Base-by-base conservation (phyloP, 2,113 vertebrate genomes). In the Grallaria varia region DNA sequence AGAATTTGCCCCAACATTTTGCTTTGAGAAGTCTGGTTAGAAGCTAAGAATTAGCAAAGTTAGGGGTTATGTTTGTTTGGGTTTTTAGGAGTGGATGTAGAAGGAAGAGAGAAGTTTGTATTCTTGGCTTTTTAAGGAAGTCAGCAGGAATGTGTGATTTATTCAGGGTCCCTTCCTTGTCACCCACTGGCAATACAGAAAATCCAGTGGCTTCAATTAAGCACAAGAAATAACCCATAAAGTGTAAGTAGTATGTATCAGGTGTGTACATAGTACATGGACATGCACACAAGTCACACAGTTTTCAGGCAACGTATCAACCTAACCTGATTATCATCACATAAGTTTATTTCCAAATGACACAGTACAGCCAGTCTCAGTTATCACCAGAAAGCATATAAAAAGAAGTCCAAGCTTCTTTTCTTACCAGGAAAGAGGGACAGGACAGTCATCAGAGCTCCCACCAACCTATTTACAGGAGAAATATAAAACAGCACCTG, bases 381-480 rank as follows among this genome's bases (percentile, higher is more conserved):
- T 88, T 71, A 92, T 59, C 50, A 94, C 21, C 50, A 63, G 27
- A 88, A 77, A 84, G 27, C 21, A 50, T 3, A 58, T 2, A 76
- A 76, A 84, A 87, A 89, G 31, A 69, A 87, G 45, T 73, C 12
- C 7, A 81, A 74, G 79, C 11, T 55, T 90, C 20, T 40, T 37
- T 60, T 88, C 99, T 98, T 97, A 99, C 99, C 99, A 97, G 99
- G 99, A 96, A 99, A 99, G 58, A 99, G 98, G 6, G 99, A 99
- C 66, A 99, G 95, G 62, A 99, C 98, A 4, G 99, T 99, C 99
- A 99, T 99, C 93, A 99, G 97, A 67, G 98, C 97, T 90, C 99
- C 99, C 27, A 99, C 99, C 40, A 99, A 96, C 92, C 98, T 98
- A 96, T 98, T 99, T 94, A 99, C 99, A 64, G 99, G 99, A 94